Percentiles rank a stretch among this genome's conserved stretches.
These are phyloP conservation scores for Dinomys branickii DNA, from an alignment of 2,113 vertebrate species.

Conservation along the genomic window DNA sequence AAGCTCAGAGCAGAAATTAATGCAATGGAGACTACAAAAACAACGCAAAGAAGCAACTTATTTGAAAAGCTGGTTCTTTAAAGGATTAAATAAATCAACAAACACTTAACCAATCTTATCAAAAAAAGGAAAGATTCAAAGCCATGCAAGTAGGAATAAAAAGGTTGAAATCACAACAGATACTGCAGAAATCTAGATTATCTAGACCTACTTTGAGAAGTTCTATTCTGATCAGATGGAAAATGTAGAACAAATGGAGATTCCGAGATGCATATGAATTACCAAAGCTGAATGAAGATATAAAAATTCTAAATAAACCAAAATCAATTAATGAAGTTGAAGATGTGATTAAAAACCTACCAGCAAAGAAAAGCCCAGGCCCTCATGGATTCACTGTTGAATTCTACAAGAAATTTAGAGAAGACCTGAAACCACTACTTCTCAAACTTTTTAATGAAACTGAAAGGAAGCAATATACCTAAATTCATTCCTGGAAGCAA, in stretches of 20 bases:
- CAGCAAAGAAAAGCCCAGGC: neutral
- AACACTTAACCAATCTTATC: neutral
- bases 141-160: neutral
- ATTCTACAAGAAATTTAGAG: neutral
- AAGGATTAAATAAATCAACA: neutral
- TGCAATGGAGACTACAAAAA: neutral
- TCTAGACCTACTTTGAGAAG: neutral
- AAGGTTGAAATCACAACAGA: neutral
- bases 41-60: neutral
- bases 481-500: neutral
- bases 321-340: neutral
- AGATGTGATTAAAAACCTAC: neutral
- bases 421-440: neutral
- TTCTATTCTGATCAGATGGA: neutral
- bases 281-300: neutral
- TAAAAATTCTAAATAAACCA: neutral
- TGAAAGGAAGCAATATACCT: neutral
- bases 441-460: neutral
- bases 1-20: neutral
- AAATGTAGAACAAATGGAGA: neutral
- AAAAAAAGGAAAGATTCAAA: neutral
- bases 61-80: neutral
- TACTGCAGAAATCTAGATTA: neutral
- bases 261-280: neutral
- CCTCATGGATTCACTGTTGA: neutral